phyloP scores from a whole-genome alignment of 2,888 invertebrate genomes.

The Mycalesis mineus region DNA sequence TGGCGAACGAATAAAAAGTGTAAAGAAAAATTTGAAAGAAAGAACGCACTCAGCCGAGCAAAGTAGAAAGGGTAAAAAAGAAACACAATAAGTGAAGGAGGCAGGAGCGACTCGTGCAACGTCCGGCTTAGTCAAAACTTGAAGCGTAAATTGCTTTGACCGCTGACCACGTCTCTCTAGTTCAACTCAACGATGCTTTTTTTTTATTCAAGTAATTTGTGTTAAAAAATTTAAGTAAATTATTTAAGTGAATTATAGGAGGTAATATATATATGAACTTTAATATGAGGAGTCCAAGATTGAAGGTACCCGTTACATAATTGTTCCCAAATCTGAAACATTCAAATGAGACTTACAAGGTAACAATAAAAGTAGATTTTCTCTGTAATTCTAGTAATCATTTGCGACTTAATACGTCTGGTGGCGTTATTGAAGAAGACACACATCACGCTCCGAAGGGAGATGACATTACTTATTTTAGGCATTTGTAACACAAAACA shows the following conservation, averaged over 20 bases:
- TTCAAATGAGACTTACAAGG: no score
- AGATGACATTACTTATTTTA: slow-evolving; percentile 70
- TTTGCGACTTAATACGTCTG: slow-evolving; percentile 21
- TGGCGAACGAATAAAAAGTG: slow-evolving; percentile 57
- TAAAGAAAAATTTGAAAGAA: slow-evolving; percentile 48
- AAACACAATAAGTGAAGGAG: slow-evolving; percentile 61
- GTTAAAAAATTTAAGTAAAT: no score
- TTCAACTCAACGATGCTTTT: slow-evolving; percentile 25
- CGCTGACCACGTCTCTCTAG: slow-evolving; percentile 50
- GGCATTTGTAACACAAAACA: slow-evolving; percentile 61
- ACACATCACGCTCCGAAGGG: slow-evolving; percentile 44
- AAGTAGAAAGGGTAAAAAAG: slow-evolving; percentile 59
- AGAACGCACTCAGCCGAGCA: slow-evolving; percentile 59
- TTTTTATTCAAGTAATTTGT: background rate
- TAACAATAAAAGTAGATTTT: no score
- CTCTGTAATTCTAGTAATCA: no score
- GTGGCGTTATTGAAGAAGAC: slow-evolving; percentile 27
- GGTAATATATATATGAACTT: no score
- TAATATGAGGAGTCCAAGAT: no score
- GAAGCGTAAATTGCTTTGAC: slow-evolving; percentile 50
- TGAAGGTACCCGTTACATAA: no score
- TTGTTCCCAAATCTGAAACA: no score
- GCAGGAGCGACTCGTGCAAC: slow-evolving; percentile 50
- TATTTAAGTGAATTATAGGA: no score
- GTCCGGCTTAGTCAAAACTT: slow-evolving; percentile 56